Evolutionary conservation across 1,140 invertebrate genomes (phyloP).

Genomic region (Acromyrmex echinatior): DNA sequence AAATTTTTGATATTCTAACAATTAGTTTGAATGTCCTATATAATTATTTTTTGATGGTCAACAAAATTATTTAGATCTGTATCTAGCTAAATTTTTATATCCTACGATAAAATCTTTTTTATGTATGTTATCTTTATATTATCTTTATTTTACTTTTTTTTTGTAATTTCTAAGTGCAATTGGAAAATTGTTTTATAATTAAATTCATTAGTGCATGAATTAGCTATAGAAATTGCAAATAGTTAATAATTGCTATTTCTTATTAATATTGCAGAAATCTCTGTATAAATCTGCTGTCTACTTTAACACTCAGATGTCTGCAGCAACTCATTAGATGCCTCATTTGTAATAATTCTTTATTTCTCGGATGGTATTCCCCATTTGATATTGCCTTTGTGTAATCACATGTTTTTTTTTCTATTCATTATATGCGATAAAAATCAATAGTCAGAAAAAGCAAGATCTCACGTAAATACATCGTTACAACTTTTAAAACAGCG

Average conservation of each 20-base stretch:
- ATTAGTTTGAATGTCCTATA: too few relatives aligned
- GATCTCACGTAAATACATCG: not conserved
- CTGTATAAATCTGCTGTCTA: not conserved
- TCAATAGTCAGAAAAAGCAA: not conserved
- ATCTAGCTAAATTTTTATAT: too few relatives aligned
- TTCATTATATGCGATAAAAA: not conserved
- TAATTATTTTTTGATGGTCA: too few relatives aligned
- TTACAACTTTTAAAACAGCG: conserved; percentile 2
- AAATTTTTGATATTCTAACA: too few relatives aligned
- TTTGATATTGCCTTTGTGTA: not conserved
- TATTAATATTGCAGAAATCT: not conserved
- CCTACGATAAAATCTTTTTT: too few relatives aligned
- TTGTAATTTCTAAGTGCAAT: not conserved
- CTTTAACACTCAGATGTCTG: not conserved
- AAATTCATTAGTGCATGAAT: not conserved
- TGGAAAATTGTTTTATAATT: not conserved
- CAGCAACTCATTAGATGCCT: not conserved
- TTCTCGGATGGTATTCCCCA: not conserved
- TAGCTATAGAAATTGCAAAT: too few relatives aligned
- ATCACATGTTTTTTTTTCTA: not conserved
- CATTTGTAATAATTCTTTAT: not conserved
- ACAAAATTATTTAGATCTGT: too few relatives aligned
- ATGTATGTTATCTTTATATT: not conserved
- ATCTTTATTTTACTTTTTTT: not conserved
- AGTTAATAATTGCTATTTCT: too few relatives aligned